Conservation (phyloP, 2,888 invertebrate species). For the Micoletzkya japonica region DNA sequence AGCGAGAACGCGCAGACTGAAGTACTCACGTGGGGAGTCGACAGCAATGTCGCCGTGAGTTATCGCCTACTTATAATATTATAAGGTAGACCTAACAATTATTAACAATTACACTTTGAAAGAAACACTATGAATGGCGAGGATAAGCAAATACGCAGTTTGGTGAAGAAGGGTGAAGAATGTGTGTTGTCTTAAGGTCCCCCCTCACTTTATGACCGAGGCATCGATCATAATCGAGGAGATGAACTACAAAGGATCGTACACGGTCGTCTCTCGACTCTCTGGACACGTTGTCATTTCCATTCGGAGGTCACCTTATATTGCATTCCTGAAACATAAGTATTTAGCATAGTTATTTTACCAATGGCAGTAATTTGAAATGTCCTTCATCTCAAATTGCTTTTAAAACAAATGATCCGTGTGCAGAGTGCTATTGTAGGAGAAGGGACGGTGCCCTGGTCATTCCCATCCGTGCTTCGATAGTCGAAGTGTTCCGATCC, state of each 20-base stretch:
- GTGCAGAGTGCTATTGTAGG: too few species aligned
- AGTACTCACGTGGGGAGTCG: conserved; percentile 67
- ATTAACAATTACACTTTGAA: neutral
- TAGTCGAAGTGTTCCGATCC: conserved; percentile 56
- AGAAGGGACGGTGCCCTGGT: conserved; percentile 58
- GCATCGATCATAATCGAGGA: conserved; percentile 67
- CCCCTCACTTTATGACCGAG: conserved; percentile 63
- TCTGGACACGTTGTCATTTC: conserved; percentile 53
- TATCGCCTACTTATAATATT: too few species aligned
- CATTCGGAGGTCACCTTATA: conserved; percentile 49
- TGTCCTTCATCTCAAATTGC: too few species aligned
- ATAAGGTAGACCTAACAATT: too few species aligned
- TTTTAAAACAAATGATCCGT: too few species aligned
- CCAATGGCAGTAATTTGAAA: too few species aligned
- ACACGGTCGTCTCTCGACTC: conserved; percentile 63
- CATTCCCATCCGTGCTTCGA: conserved; percentile 57
- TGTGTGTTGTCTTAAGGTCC: conserved; percentile 61
- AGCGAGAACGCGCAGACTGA: conserved; percentile 64
- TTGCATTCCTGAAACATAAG: too few species aligned
- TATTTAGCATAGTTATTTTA: too few species aligned
- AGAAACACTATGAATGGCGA: neutral
- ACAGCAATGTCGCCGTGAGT: conserved; percentile 65
- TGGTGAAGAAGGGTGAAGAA: neutral
- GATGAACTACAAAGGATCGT: conserved; percentile 66
- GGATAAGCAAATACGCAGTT: neutral